Evolutionary conservation across 2,888 invertebrate genomes (phyloP), one percentile per base, ranked within the genome.

Genomic region (Ophraella communa): DNA sequence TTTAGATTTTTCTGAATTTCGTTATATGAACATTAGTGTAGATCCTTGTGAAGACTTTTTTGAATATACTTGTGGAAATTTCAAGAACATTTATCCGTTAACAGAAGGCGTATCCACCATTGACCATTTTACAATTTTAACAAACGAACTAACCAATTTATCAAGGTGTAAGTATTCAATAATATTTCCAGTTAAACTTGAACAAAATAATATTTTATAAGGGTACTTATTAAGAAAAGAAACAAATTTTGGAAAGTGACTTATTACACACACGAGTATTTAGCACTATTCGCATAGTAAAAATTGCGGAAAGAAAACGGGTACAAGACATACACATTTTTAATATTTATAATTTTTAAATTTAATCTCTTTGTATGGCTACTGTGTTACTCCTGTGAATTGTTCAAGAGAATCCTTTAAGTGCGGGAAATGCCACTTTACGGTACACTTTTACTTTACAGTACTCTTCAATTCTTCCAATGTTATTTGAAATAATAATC

Each of bases 41-140:
- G 76, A 84, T 68, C 84, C 84, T 2, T 84, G 84, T 64, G 78
- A 82, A 2, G 78, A 84, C 70, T 85, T 85, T 71, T 84, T 83
- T 71, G 78, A 83, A 69, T 85, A 79, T 68, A 75, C 83, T 2
- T 84, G 84, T 65, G 84, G 84, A 1, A 82, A 83, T 62, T 84
- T 83, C 75, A 76, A 79, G 66, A 78, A 79, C 45, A 72, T 77
- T 7, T 75, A 84, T 70, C 82, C 82, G 0, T 75, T 81, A 57
- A 80, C 82, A 2, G 76, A 70, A 74, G 17, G 73, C 69, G 4
- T 72, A 66, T 61, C 74, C 67, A 30, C 75, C 74, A 77, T 74
- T 11, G 83, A 83, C 59, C 81, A 82, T 64, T 84, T 83, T 66
- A 78, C 79, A 33, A 74, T 83, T 17, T 68, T 84, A 1, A 79